These are phyloP conservation scores for Paracyclopina nana DNA, from an alignment of 1,140 invertebrate genomes.

Conservation along the genomic window DNA sequence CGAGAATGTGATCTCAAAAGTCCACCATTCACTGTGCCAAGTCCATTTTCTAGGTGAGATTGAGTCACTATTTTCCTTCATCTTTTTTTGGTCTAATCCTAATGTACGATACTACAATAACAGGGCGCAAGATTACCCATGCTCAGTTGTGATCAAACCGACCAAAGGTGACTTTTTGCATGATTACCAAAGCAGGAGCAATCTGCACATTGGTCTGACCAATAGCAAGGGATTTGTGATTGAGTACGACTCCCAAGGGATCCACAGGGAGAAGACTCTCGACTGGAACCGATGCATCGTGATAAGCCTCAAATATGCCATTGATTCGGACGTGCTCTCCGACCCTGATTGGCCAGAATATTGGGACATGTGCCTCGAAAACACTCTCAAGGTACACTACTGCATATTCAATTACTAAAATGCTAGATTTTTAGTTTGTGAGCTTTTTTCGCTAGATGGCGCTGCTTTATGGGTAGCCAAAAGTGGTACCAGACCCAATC, in stretches of 20 bases:
- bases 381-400: too few species aligned
- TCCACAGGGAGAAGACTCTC: conserved; percentile 32
- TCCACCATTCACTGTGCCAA: too few species aligned
- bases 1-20: too few species aligned
- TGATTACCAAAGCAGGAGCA: conserved; percentile 46
- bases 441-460: too few species aligned
- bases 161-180: conserved; percentile 57
- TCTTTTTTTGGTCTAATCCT: too few species aligned
- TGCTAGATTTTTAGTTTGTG: too few species aligned
- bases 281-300: conserved; percentile 48
- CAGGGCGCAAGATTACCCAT: conserved; percentile 46
- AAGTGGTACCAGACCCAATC: too few species aligned
- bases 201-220: conserved; percentile 60
- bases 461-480: too few species aligned
- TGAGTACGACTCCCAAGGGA: conserved; percentile 51
- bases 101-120: too few species aligned
- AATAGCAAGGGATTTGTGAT: conserved; percentile 47
- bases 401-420: too few species aligned
- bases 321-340: conserved; percentile 28
- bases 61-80: too few species aligned
- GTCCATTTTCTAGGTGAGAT: too few species aligned
- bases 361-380: conserved; percentile 47
- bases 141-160: conserved; percentile 51
- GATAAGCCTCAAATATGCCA: conserved; percentile 34
- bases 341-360: conserved; percentile 44